Evolutionary conservation across 1,140 invertebrate species (phyloP).

Genomic region (Neodiprion pinetum): DNA sequence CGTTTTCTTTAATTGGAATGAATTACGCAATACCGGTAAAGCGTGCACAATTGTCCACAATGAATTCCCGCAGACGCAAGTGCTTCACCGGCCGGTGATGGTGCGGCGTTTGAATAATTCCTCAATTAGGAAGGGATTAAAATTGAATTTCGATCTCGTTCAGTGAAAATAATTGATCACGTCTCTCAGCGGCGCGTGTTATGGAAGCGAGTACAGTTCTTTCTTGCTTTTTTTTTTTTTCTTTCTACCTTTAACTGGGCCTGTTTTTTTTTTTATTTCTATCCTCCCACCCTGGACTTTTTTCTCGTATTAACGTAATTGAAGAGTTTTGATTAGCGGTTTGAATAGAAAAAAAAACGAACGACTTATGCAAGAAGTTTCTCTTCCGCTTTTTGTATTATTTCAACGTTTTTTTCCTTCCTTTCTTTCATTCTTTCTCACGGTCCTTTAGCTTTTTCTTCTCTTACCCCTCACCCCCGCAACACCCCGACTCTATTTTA

Average conservation of each 20-base stretch:
- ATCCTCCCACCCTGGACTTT: no score
- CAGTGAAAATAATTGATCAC: not conserved
- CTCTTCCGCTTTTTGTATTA: not conserved
- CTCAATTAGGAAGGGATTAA: slow-evolving; percentile 38
- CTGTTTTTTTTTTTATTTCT: no score
- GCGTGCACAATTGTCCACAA: slow-evolving; percentile 17
- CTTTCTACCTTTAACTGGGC: not conserved
- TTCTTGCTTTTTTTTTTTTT: not conserved
- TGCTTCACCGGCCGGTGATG: slow-evolving; percentile 3
- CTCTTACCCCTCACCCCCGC: not conserved
- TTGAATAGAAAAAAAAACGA: not conserved
- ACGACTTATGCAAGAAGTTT: no score
- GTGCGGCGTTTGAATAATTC: slow-evolving; percentile 30
- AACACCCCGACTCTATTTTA: not conserved
- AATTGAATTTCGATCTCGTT: slow-evolving; percentile 8
- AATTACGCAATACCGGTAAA: slow-evolving; percentile 25
- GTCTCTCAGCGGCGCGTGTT: not conserved
- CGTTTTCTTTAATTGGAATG: slow-evolving; percentile 26
- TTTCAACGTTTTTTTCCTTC: not conserved
- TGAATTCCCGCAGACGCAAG: slow-evolving; percentile 18
- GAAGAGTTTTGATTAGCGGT: not conserved
- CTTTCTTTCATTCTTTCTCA: no score
- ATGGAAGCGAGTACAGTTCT: not conserved
- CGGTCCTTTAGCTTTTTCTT: not conserved
- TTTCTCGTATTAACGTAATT: no score